Conservation (phyloP, 2,888 invertebrate genomes). For the Cremastinae sp. region DNA sequence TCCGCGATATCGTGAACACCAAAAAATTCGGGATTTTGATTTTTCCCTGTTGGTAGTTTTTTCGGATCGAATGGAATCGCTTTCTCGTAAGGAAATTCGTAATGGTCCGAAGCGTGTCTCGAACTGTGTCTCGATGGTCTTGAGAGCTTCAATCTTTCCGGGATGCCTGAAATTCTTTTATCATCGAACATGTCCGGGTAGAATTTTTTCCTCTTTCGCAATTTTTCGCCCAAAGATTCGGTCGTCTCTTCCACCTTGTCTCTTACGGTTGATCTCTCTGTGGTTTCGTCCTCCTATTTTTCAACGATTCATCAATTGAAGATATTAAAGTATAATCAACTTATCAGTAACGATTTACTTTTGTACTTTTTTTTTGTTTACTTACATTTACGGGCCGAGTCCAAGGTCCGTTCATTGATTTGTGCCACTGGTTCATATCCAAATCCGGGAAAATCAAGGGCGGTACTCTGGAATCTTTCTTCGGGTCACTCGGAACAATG, state of each 20-base stretch:
- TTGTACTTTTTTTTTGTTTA: not conserved
- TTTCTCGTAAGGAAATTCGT: conserved; percentile 48
- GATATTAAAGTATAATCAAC: not conserved
- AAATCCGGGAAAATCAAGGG: conserved; percentile 67
- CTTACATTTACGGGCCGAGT: conserved; percentile 39
- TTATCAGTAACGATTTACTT: not conserved
- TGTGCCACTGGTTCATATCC: conserved; percentile 52
- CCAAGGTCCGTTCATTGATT: conserved; percentile 28
- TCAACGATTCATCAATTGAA: too few relatives aligned
- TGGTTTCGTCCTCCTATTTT: too few relatives aligned
- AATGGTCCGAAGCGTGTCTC: not conserved
- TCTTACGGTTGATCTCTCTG: too few relatives aligned
- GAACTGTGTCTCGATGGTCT: not conserved
- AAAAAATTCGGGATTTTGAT: conserved; percentile 30
- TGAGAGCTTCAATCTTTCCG: not conserved
- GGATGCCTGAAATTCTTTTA: not conserved
- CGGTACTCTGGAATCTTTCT: conserved; percentile 43
- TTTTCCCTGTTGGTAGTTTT: conserved; percentile 10
- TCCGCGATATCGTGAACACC: conserved; percentile 12
- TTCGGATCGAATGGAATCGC: conserved; percentile 42
- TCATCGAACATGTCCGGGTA: not conserved
- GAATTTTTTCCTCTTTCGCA: conserved; percentile 7
- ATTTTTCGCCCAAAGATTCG: not conserved
- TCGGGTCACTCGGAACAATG: conserved; percentile 33
- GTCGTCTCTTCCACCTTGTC: conserved; percentile 1